Evolutionary conservation across 23 tunicate genomes (phyloP), one percentile per base, ranked within the genome.

Genomic region (Corella eumyota): DNA sequence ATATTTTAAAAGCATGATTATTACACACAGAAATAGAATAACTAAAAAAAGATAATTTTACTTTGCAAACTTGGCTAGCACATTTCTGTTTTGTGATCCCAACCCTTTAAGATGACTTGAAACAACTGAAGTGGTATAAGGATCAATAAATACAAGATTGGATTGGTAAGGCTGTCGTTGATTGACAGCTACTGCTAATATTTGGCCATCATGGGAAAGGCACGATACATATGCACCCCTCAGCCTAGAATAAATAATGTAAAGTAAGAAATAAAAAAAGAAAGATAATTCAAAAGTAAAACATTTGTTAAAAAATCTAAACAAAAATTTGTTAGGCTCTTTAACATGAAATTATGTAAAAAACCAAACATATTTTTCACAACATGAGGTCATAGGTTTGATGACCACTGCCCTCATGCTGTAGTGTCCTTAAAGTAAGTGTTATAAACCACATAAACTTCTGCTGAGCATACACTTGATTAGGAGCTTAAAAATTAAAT

Each of bases 131-230:
- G 54, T 23, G 11, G 74, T 55, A 28, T 69, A 69, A 7, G 74
- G 74, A 34, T 69, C 64, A 69, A 79, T 57, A 34, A 88, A 78
- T 22, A 79, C 44, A 9, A 79, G 32, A 32, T 45, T 36, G 15
- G 96, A 25, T 27, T 58, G 53, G 28, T 45, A 35, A 21, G 96
- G 96, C 48, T 72, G 76, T 1, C 70, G 61, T 37, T 88, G 88
- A 62, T 88, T 88, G 61, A 88, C 37, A 15, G 73, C 77, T 22
- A 78, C 30, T 11, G 96, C 81, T 17, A 79, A 32, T n/a, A 60
- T 62, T 17, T 55, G 66, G 20, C 81, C 88, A 57, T 79, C 67
- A 19, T 63, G 73, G 4, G 96, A 78, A 32, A 85, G 35, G 7
- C 81, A 44, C 25, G 69, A 49, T 1, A 84, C 50, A 32, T 60